A percentile compares a stretch with the other conserved stretches of the same genome.
Evolutionary conservation across 1,140 invertebrate genomes (phyloP).

Genomic region (Nebria ingens): DNA sequence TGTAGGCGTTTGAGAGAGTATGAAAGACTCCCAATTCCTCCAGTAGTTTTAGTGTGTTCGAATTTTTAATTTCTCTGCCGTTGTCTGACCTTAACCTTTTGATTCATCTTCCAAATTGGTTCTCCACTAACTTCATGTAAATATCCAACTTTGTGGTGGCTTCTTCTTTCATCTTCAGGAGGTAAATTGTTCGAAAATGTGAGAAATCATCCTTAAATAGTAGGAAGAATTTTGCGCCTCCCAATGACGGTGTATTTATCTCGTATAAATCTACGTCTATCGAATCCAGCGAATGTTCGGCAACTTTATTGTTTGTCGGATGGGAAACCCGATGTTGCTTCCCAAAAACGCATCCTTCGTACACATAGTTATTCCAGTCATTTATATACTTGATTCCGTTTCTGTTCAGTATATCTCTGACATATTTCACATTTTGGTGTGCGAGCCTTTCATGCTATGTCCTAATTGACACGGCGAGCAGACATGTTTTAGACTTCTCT

Average conservation of each 20-base stretch:
- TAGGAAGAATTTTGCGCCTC: constrained; percentile 26
- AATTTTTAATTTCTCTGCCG: constrained; percentile 26
- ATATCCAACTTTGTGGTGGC: constrained; percentile 17
- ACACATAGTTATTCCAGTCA: constrained; percentile 19
- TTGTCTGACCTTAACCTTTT: constrained; percentile 26
- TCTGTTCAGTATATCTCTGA: constrained; percentile 19
- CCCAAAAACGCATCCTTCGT: constrained; percentile 23
- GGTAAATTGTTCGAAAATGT: constrained; percentile 26
- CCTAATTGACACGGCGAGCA: constrained; percentile 18
- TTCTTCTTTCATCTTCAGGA: constrained; percentile 30
- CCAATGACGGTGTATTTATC: constrained; percentile 24
- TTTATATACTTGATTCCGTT: constrained; percentile 16
- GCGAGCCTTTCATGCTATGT: constrained; percentile 25
- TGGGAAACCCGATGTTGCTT: constrained; percentile 22
- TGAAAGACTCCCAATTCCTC: constrained; percentile 20
- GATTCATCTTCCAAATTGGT: constrained; percentile 21
- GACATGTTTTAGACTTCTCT: constrained; percentile 16
- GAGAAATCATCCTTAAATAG: constrained; percentile 29
- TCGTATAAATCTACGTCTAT: constrained; percentile 27
- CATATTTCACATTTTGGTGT: constrained; percentile 25
- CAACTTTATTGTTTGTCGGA: too few species aligned
- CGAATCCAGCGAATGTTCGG: too few species aligned
- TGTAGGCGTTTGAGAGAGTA: constrained; percentile 24
- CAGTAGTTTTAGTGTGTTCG: constrained; percentile 15
- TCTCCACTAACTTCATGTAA: constrained; percentile 21